phyloP scores from a whole-genome alignment of 2,113 vertebrate species.

The Tylochromis polylepis region DNA sequence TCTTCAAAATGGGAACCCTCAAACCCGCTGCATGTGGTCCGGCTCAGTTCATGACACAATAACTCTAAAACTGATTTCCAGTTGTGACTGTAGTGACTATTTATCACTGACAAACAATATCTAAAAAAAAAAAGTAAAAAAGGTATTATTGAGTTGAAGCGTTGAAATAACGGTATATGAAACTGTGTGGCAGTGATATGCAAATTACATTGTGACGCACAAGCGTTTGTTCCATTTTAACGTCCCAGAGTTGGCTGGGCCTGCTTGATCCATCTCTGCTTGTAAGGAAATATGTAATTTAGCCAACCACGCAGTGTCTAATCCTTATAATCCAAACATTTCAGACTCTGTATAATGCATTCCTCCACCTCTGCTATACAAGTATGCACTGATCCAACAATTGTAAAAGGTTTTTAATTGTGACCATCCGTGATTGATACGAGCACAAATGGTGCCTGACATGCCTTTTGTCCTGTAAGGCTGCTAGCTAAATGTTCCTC shows the following conservation, averaged over 20 bases:
- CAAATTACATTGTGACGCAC: background rate
- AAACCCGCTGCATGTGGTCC: background rate
- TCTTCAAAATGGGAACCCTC: background rate
- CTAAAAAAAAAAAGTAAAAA: background rate
- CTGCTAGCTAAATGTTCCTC: constrained; percentile 61
- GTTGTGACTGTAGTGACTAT: background rate
- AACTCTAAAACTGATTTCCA: background rate
- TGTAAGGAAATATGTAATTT: constrained; percentile 4
- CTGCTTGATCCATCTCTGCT: background rate
- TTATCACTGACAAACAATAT: background rate
- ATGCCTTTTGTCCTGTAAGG: constrained; percentile 59
- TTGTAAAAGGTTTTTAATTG: constrained; percentile 38
- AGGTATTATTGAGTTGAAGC: background rate
- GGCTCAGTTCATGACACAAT: background rate
- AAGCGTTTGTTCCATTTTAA: background rate
- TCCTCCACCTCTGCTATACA: constrained; percentile 2
- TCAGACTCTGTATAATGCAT: constrained; percentile 1
- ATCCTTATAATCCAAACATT: constrained; percentile 6
- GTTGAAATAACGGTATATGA: background rate
- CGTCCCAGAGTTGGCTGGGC: background rate
- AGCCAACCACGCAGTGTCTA: background rate
- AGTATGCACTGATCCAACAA: constrained; percentile 25
- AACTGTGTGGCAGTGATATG: background rate
- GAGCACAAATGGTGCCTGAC: constrained; percentile 34
- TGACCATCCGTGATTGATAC: constrained; percentile 41